phyloP scores from a whole-genome alignment of 1,140 invertebrate genomes.

The Pogonomyrmex californicus region DNA sequence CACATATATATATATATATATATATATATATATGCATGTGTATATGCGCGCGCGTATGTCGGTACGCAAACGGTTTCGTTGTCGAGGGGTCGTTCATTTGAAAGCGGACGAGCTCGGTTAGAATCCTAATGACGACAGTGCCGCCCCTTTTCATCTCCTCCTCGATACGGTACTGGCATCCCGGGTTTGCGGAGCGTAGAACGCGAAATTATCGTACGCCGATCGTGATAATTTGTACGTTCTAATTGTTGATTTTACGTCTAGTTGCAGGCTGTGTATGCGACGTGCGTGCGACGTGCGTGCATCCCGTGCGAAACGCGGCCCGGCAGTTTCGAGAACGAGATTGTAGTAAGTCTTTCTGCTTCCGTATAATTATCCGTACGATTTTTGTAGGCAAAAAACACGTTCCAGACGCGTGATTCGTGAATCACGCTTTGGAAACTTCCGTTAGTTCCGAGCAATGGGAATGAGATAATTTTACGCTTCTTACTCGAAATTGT shows the following conservation, averaged over 20 bases:
- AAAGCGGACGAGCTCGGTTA: slow-evolving; percentile 78
- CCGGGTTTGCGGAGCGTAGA: background rate
- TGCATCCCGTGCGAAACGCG: background rate
- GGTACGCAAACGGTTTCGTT: slow-evolving; percentile 65
- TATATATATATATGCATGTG: too few species aligned
- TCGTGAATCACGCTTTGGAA: slow-evolving; percentile 15
- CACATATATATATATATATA: too few species aligned
- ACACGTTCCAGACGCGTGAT: slow-evolving; percentile 3
- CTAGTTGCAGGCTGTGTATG: slow-evolving; percentile 32
- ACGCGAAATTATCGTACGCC: slow-evolving; percentile 34
- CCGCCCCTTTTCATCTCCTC: slow-evolving; percentile 71
- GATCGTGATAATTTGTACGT: slow-evolving; percentile 26
- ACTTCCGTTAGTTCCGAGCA: slow-evolving; percentile 19
- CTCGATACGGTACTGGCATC: background rate
- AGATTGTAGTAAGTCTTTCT: slow-evolving; percentile 26
- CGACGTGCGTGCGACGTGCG: slow-evolving; percentile 12
- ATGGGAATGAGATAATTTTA: slow-evolving; percentile 17
- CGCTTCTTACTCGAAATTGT: background rate
- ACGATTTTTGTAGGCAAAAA: slow-evolving; percentile 14
- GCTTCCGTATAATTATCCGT: slow-evolving; percentile 17
- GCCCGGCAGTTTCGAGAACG: background rate
- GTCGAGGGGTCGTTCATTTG: slow-evolving; percentile 75
- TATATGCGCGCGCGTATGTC: background rate
- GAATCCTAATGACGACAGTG: slow-evolving; percentile 71
- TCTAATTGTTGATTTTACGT: slow-evolving; percentile 48